Evolutionary conservation across 2,888 invertebrate genomes (phyloP).

Genomic region (Arge pagana): DNA sequence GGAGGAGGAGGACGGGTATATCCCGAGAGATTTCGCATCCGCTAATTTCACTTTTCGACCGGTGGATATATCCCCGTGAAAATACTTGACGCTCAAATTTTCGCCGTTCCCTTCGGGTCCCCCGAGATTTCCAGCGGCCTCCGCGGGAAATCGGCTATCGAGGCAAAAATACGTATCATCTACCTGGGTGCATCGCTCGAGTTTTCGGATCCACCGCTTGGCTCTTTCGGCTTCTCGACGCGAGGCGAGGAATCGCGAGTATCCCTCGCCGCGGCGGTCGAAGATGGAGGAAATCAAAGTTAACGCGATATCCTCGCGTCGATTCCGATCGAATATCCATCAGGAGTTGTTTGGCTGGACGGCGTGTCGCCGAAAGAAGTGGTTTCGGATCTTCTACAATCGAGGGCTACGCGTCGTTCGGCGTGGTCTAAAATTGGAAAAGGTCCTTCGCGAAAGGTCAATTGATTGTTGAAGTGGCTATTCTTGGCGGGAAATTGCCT

Average conservation of each 20-base stretch:
- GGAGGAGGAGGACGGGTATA: conserved; percentile 27
- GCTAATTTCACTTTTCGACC: conserved; percentile 51
- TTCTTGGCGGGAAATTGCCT: conserved; percentile 58
- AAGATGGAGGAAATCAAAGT: too few species aligned
- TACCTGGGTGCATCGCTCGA: too few species aligned
- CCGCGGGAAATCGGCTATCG: too few species aligned
- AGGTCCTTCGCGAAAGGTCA: conserved; percentile 51
- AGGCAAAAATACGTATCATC: too few species aligned
- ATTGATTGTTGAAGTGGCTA: conserved; percentile 55
- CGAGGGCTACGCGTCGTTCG: background rate
- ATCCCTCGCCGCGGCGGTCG: too few species aligned
- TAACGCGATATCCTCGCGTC: background rate
- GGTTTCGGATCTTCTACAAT: background rate
- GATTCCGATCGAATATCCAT: background rate
- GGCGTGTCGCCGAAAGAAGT: background rate
- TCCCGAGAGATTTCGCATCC: conserved; percentile 45
- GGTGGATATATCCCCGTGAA: conserved; percentile 23
- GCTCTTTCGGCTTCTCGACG: too few species aligned
- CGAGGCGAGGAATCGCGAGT: too few species aligned
- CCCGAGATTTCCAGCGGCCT: too few species aligned
- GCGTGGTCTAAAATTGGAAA: conserved; percentile 54
- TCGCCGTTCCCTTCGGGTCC: too few species aligned
- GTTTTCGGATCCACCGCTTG: too few species aligned
- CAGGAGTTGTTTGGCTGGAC: background rate
- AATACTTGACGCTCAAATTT: conserved; percentile 28